Evolutionary conservation across 2,113 vertebrate genomes (phyloP).

Genomic region (Aldabrachelys gigantea): DNA sequence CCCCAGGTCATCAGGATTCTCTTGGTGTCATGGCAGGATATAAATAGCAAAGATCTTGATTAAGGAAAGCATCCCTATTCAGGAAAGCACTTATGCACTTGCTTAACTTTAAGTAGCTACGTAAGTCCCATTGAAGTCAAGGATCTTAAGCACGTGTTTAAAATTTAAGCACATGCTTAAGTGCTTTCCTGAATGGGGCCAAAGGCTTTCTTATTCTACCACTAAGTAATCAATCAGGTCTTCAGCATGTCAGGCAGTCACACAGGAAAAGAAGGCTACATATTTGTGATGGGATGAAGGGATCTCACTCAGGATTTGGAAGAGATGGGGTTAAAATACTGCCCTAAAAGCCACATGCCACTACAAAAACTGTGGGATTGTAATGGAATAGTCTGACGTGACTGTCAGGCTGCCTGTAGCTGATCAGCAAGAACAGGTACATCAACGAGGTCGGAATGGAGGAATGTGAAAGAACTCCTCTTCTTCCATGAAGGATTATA

Average conservation of each 20-base stretch:
- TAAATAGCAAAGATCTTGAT: background rate
- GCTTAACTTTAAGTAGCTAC: background rate
- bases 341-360: too few relatives aligned
- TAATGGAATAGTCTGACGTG: background rate
- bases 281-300: background rate
- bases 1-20: background rate
- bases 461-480: background rate
- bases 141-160: background rate
- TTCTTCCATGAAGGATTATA: background rate
- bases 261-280: background rate
- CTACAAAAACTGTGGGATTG: background rate
- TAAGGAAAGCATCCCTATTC: background rate
- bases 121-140: background rate
- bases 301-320: background rate
- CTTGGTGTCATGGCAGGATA: background rate
- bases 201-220: background rate
- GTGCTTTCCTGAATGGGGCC: background rate
- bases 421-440: background rate
- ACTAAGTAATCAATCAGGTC: background rate
- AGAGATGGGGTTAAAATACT: background rate
- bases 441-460: background rate
- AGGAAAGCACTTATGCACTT: background rate
- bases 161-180: background rate
- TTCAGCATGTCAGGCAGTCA: background rate
- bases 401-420: background rate